Base-by-base conservation (phyloP, 2,113 vertebrate genomes). In the Myiozetetes cayanensis region DNA sequence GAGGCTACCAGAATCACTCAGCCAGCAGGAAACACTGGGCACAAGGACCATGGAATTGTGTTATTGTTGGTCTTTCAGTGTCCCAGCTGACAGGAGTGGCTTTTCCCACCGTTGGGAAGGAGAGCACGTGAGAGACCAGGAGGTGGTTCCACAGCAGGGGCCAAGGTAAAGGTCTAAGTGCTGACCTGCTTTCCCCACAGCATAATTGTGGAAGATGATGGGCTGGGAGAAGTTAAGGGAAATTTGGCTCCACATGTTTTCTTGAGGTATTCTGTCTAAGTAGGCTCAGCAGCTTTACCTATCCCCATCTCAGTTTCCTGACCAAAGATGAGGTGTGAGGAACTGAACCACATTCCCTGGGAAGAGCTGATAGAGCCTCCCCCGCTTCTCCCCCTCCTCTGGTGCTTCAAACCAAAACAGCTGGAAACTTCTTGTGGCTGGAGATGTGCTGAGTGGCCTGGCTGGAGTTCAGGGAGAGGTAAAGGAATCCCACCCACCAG, bases 371-470 rank as follows among this genome's bases (percentile, higher is more conserved):
- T 96, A 96, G 95, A 90, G 92, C 72, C 82, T 93, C 75, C 82
- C 70, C 47, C 5, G 1, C 92, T 76, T 67, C 66, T 91, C 88
- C 70, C 80, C 63, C 79, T 89, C 35, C 56, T 20, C 77, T 85
- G 73, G 72, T 92, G 72, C 85, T 95, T 88, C 88, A 55, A 96
- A 96, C 87, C 82, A 93, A 96, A 96, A 39, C 90, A 96, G 93
- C 96, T 96, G 95, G 92, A 95, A 92, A 86, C 62, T 95, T 89
- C 86, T 96, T 94, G 87, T 85, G 94, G 82, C 89, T 92, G 85
- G 89, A 94, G 94, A 90, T 96, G 79, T 96, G 93, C 94, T 95
- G 90, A 97, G 68, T 93, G 91, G 90, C 83, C 94, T 96, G 96
- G 93, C 95, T 92, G 91, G 79, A 76, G 65, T 92, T 96, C 96